phyloP scores from a whole-genome alignment of 2,113 vertebrate species.

The Canis aureus region DNA sequence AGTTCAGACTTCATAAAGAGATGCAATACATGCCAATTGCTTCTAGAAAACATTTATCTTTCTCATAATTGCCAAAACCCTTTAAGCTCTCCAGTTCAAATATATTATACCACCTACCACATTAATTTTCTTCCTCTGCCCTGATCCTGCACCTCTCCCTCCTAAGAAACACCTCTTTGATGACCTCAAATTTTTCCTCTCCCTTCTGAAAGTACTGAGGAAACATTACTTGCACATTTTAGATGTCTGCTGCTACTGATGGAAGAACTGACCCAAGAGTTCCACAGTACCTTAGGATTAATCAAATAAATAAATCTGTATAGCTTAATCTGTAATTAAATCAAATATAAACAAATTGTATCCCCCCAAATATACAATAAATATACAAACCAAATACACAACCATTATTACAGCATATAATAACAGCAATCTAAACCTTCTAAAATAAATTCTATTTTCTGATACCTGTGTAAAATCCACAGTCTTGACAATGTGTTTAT shows the following conservation, averaged over 20 bases:
- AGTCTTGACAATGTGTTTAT: conserved; percentile 99
- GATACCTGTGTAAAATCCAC: conserved; percentile 97
- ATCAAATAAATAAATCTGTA: not conserved
- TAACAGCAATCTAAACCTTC: conserved; percentile 15
- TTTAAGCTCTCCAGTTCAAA: not conserved
- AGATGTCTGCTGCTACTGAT: not conserved
- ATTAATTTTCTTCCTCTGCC: not conserved
- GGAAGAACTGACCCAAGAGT: not conserved
- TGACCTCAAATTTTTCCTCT: not conserved
- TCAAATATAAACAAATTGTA: not conserved
- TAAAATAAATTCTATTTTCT: conserved; percentile 8
- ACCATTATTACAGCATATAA: not conserved
- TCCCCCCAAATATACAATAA: not conserved
- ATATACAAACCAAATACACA: not conserved
- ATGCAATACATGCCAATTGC: not conserved
- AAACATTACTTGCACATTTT: not conserved
- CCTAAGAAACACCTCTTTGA: not conserved
- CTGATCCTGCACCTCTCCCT: not conserved
- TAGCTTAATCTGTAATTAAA: not conserved
- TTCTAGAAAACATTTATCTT: not conserved
- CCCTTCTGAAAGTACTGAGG: not conserved
- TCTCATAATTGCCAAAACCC: not conserved
- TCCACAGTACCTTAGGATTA: not conserved
- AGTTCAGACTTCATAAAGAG: not conserved
- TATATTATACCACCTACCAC: not conserved